These are phyloP conservation scores for Orchesella flavescens DNA, from an alignment of 2,888 invertebrate genomes.

Conservation along the genomic window DNA sequence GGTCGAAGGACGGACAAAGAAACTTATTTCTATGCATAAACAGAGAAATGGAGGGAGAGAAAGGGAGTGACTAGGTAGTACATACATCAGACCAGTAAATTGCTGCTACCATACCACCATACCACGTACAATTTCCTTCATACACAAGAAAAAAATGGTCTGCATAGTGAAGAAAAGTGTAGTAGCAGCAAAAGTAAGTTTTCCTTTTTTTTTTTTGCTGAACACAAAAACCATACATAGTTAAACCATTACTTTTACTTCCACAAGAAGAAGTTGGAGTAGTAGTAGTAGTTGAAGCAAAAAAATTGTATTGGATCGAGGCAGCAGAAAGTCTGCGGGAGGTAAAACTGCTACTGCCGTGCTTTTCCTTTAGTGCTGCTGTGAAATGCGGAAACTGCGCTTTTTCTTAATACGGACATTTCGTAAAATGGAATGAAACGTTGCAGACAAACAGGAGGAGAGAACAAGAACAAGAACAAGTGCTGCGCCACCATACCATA, in stretches of 20 bases:
- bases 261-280: not conserved
- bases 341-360: conserved; percentile 12
- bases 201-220: too few relatives aligned
- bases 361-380: conserved; percentile 6
- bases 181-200: too few relatives aligned
- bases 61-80: conserved; percentile 24
- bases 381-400: conserved; percentile 37
- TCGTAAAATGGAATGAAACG: conserved; percentile 5
- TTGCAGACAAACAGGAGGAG: conserved; percentile 26
- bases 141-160: too few relatives aligned
- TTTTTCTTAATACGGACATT: conserved; percentile 26
- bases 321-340: conserved; percentile 16
- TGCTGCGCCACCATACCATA: conserved; percentile 20
- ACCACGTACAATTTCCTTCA: not conserved
- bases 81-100: not conserved
- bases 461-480: not conserved
- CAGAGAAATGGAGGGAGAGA: not conserved
- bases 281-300: too few relatives aligned
- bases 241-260: not conserved
- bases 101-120: not conserved
- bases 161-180: too few relatives aligned
- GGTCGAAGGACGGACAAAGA: conserved; percentile 5
- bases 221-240: not conserved
- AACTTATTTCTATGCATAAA: not conserved
- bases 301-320: too few relatives aligned